Conservation (phyloP, 2,797 vertebrate species). For the Sebastes minor region DNA sequence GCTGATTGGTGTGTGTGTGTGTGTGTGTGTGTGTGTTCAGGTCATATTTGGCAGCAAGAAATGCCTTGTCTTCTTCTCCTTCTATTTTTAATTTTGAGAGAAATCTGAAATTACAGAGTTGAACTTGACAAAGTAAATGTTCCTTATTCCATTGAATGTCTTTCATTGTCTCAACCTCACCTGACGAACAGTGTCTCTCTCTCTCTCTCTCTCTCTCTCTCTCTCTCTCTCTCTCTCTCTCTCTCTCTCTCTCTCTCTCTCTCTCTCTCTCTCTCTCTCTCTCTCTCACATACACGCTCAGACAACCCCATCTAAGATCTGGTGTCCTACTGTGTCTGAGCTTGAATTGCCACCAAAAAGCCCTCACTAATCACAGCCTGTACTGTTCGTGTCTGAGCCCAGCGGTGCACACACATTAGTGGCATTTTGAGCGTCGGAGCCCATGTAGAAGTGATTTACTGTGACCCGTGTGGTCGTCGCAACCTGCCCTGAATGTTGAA, state of each 20-base stretch:
- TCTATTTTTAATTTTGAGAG: too few relatives aligned
- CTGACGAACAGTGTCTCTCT: background rate
- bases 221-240: background rate
- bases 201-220: too few relatives aligned
- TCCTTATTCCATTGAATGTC: background rate
- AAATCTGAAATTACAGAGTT: too few relatives aligned
- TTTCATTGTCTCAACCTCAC: background rate
- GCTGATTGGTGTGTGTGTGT: too few relatives aligned
- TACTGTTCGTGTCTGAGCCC: slow-evolving; percentile 9
- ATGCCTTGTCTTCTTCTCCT: too few relatives aligned
- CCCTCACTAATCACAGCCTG: slow-evolving; percentile 20
- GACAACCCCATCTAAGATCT: background rate
- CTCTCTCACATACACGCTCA: background rate
- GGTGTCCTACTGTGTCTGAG: slow-evolving; percentile 17
- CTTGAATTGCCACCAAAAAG: slow-evolving; percentile 30
- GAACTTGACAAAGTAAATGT: background rate
- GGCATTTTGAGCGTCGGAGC: slow-evolving; percentile 5
- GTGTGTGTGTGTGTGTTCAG: too few relatives aligned
- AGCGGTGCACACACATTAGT: slow-evolving; percentile 25
- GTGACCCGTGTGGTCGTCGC: slow-evolving; percentile 39
- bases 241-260: too few relatives aligned
- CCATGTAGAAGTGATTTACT: slow-evolving; percentile 44
- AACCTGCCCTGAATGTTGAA: slow-evolving; percentile 28
- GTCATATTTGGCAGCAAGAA: too few relatives aligned
- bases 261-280: too few relatives aligned